Percentiles rank a stretch among this genome's conserved stretches.
Conservation (phyloP, 1,140 invertebrate species). For the Cecropterus lyciades region DNA sequence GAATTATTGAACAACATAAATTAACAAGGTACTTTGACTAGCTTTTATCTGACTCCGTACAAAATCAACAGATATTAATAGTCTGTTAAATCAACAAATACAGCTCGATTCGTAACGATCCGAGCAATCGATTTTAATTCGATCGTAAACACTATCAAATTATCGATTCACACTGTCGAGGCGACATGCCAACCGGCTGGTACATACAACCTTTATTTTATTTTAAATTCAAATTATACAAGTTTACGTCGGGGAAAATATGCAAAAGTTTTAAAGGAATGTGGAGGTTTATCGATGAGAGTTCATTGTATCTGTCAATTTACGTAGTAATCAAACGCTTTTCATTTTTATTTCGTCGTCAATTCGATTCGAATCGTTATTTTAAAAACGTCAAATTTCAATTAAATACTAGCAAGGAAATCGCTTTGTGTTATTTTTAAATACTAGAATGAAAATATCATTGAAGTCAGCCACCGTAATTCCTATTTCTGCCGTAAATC, state of each 20-base stretch:
- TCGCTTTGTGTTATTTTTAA: too few species aligned
- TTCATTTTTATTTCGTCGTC: background rate
- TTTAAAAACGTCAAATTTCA: background rate
- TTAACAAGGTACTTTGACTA: background rate
- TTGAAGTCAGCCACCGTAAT: too few species aligned
- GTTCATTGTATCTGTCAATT: conserved; percentile 15
- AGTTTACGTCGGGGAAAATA: conserved; percentile 40
- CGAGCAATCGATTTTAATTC: conserved; percentile 72
- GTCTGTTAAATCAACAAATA: conserved; percentile 28
- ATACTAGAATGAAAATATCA: too few species aligned
- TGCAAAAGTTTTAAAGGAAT: conserved; percentile 31
- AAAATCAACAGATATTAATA: conserved; percentile 17
- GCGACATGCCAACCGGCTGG: conserved; percentile 46
- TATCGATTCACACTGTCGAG: conserved; percentile 59
- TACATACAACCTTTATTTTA: conserved; percentile 40
- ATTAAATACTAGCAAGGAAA: background rate
- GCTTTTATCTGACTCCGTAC: background rate
- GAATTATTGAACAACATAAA: too few species aligned
- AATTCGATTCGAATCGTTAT: background rate
- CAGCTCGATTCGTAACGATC: conserved; percentile 37
- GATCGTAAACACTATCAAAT: conserved; percentile 68
- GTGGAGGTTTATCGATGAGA: conserved; percentile 7
- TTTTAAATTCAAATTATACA: conserved; percentile 50
- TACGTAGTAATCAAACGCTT: conserved; percentile 26
- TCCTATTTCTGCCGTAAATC: too few species aligned